Evolutionary conservation across 2,113 vertebrate species (phyloP).

Genomic region (Numida meleagris): DNA sequence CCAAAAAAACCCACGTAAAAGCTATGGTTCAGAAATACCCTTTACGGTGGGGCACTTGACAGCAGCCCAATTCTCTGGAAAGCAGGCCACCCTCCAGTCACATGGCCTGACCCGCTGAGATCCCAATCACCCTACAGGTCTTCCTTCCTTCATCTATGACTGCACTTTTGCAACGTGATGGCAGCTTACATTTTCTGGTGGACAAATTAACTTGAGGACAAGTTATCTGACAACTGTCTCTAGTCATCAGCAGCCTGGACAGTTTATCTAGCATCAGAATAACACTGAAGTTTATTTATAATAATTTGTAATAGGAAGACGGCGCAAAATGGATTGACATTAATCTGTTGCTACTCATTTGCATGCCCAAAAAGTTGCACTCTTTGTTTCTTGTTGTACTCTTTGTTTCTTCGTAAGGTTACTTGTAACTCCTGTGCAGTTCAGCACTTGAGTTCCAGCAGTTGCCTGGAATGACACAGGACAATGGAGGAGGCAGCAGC

Average conservation of each 20-base stretch:
- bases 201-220: neutral
- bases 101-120: neutral
- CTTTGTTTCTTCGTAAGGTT: neutral
- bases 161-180: neutral
- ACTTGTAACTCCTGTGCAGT: neutral
- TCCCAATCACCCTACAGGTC: neutral
- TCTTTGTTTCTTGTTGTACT: neutral
- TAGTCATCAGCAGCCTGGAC: neutral
- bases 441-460: neutral
- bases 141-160: neutral
- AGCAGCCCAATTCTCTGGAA: neutral
- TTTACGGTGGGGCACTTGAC: neutral
- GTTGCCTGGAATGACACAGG: neutral
- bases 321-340: neutral
- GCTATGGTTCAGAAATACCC: neutral
- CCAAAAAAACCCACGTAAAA: fast-evolving
- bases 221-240: neutral
- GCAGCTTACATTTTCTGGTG: neutral
- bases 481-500: neutral
- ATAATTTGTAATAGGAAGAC: neutral
- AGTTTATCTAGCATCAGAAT: neutral
- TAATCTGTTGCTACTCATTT: neutral
- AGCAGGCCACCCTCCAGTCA: neutral
- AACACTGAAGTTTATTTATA: neutral
- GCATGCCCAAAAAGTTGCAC: neutral